Evolutionary conservation across 2,888 invertebrate genomes (phyloP), one percentile per base, ranked within the genome.

Genomic region (Phortica magna): DNA sequence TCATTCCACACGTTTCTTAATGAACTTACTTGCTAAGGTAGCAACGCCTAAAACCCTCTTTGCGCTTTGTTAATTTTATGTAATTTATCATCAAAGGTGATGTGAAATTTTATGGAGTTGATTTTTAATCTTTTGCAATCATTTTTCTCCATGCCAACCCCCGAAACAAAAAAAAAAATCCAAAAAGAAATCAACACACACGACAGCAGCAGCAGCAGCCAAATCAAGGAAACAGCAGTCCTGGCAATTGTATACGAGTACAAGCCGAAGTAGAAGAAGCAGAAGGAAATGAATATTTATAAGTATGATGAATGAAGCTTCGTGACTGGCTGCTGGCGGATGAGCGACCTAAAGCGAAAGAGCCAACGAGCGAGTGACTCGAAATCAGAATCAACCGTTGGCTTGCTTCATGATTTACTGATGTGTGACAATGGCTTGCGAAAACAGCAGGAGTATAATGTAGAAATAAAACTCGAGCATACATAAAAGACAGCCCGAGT

Each of bases 91-190:
- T 83, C 82, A 78, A 80, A 82, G 81, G 78, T 81, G 81, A 81
- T 76, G 78, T 77, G 81, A 80, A 85, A 85, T 89, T 88, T 87
- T 84, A 87, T 87, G 83, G 83, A 89, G 89, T 89, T 89, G 89
- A 89, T 90, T 89, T 89, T 90, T 89, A 90, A 89, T 89, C 89
- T 89, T 87, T 82, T 76, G 87, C 88, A 88, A 90, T 89, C 88
- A 85, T 85, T 82, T 81, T 83, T 87, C 80, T 61, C 19, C 61
- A 53, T 73, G 57, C 57, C 73, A 76, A 64, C 65, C 61, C 67
- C 67, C 61, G 59, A 48, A 7, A 9, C 14, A 48, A 12, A 48
- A 48, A 48, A 12, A 48, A 6, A 48, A 48, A 48, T 10, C 7
- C 43, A 48, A 0, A 48, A 48, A 48, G 2, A 48, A 9, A 48